Conservation (phyloP, 2,888 invertebrate genomes). For the Agonopterix alstromeriana region DNA sequence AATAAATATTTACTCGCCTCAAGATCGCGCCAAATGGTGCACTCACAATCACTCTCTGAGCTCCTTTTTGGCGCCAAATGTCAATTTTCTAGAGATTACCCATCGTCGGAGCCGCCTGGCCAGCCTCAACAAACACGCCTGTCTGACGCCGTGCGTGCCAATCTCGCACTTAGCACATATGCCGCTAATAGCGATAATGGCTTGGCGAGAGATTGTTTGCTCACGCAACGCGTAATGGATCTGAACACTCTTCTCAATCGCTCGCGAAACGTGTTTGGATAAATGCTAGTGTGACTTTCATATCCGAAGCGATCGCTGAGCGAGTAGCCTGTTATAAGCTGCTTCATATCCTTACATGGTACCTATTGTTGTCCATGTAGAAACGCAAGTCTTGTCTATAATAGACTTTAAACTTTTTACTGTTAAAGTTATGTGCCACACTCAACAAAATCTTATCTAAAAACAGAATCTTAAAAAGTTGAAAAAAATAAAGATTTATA, state of each 20-base stretch:
- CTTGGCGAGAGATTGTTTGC: conserved; percentile 42
- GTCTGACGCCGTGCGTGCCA: conserved; percentile 11
- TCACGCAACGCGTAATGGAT: conserved; percentile 59
- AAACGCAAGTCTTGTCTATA: not conserved
- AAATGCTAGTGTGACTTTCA: conserved; percentile 65
- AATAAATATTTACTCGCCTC: conserved; percentile 52
- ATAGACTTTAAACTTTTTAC: too few species aligned
- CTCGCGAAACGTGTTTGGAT: conserved; percentile 63
- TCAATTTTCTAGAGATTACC: conserved; percentile 61
- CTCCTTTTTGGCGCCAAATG: conserved; percentile 60
- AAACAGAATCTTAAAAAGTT: too few species aligned
- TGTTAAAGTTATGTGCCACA: too few species aligned
- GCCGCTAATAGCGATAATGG: conserved; percentile 39
- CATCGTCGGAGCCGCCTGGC: conserved; percentile 33
- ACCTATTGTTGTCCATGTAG: not conserved
- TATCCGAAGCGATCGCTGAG: conserved; percentile 34
- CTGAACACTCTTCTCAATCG: conserved; percentile 63
- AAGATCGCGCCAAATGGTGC: conserved; percentile 47
- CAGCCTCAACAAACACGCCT: conserved; percentile 37
- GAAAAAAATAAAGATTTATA: too few species aligned
- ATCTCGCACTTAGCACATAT: conserved; percentile 29
- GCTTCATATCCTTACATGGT: not conserved
- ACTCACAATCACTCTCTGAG: conserved; percentile 45
- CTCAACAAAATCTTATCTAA: too few species aligned
- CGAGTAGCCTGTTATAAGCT: conserved; percentile 20